Conservation (phyloP, 2,888 invertebrate genomes). For the Chromoteleia sp. region DNA sequence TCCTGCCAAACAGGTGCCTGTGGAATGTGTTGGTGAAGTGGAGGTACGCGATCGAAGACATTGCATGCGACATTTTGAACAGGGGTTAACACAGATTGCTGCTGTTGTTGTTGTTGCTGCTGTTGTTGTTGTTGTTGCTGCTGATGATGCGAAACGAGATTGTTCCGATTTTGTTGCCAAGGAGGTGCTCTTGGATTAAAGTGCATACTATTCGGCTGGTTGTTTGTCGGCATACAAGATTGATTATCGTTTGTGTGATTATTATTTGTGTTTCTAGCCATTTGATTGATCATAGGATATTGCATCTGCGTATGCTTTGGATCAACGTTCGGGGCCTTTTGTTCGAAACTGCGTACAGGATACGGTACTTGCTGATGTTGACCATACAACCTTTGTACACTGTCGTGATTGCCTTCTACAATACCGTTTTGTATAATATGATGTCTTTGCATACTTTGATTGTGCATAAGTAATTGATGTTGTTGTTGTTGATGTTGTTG, state of each 20-base stretch:
- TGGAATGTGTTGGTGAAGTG: constrained; percentile 89
- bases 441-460: constrained; percentile 80
- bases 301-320: constrained; percentile 76
- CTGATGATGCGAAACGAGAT: constrained; percentile 73
- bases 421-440: constrained; percentile 78
- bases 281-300: constrained; percentile 78
- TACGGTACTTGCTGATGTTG: constrained; percentile 80
- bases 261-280: constrained; percentile 78
- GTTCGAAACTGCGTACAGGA: constrained; percentile 82
- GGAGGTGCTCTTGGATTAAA: constrained; percentile 86
- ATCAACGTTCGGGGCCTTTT: constrained; percentile 78
- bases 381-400: constrained; percentile 77
- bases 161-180: constrained; percentile 86
- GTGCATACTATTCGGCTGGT: constrained; percentile 77
- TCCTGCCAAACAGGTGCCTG: constrained; percentile 86
- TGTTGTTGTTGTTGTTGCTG: constrained; percentile 59
- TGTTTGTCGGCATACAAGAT: constrained; percentile 75
- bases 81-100: constrained; percentile 60
- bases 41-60: constrained; percentile 90
- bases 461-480: constrained; percentile 78
- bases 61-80: constrained; percentile 85
- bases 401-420: constrained; percentile 76
- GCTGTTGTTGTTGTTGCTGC: constrained; percentile 73
- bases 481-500: constrained; percentile 75
- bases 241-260: constrained; percentile 78